Percentiles rank a stretch among this genome's conserved stretches.
phyloP scores from a whole-genome alignment of 2,888 invertebrate genomes.

The Folsomia manolachei region DNA sequence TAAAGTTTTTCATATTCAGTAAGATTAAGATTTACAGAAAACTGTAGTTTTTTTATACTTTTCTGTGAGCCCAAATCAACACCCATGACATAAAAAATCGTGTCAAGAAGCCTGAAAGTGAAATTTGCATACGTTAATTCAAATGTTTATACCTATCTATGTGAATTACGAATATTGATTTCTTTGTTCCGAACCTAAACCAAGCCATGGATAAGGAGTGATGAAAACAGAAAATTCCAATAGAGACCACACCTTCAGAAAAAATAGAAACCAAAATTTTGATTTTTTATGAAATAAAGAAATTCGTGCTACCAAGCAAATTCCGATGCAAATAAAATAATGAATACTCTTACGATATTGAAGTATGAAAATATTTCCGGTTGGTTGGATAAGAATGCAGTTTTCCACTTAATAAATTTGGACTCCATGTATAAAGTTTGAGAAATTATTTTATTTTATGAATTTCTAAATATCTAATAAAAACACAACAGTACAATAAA shows the following conservation, averaged over 20 bases:
- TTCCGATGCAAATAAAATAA: background rate
- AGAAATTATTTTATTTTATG: background rate
- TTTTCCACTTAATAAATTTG: background rate
- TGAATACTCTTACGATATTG: background rate
- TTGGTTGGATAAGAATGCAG: background rate
- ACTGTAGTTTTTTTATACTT: background rate
- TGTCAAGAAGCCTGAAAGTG: background rate
- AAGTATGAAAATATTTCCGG: background rate
- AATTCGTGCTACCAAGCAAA: background rate
- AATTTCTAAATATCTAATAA: background rate
- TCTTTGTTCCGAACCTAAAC: background rate
- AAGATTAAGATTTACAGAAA: background rate
- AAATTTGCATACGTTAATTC: background rate
- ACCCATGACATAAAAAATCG: slow-evolving; percentile 7
- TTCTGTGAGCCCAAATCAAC: background rate
- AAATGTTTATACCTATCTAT: background rate
- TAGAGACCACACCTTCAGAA: background rate
- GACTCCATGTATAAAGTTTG: background rate
- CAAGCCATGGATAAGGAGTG: background rate
- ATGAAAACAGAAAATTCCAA: background rate
- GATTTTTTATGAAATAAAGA: background rate
- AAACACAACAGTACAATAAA: too few relatives aligned
- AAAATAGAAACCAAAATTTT: too few relatives aligned
- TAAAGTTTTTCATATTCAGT: background rate
- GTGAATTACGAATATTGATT: background rate